Evolutionary conservation across 2,113 vertebrate species (phyloP).

Genomic region (Pedetes capensis): DNA sequence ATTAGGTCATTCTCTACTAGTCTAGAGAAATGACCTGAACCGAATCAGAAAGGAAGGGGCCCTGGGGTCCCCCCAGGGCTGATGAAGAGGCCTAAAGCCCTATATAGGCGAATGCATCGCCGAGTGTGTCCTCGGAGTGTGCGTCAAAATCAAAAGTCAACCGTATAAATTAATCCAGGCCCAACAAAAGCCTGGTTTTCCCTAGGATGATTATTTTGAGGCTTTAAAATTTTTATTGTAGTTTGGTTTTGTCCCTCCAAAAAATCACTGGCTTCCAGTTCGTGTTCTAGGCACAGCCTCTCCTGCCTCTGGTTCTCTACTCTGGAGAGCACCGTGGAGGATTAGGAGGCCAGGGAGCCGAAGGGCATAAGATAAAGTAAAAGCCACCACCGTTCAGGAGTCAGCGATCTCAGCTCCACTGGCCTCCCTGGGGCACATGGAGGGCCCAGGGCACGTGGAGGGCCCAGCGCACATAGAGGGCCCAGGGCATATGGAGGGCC

Average conservation of each 20-base stretch:
- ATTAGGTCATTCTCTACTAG: not conserved
- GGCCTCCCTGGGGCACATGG: not conserved
- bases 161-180: not conserved
- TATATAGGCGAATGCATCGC: not conserved
- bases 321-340: not conserved
- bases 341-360: not conserved
- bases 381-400: not conserved
- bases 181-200: not conserved
- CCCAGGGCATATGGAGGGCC: too few relatives aligned
- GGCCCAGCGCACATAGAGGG: not conserved
- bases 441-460: not conserved
- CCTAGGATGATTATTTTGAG: not conserved
- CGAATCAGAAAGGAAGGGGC: not conserved
- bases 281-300: too few relatives aligned
- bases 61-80: not conserved
- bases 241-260: fast-evolving
- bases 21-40: not conserved
- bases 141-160: not conserved
- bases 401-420: not conserved
- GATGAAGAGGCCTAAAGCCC: not conserved
- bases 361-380: not conserved
- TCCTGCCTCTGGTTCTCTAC: not conserved
- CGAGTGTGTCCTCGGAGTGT: too few relatives aligned
- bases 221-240: not conserved
- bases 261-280: not conserved